These are phyloP conservation scores for Paramisgurnus dabryanus DNA, from an alignment of 2,113 vertebrate species.

Conservation along the genomic window DNA sequence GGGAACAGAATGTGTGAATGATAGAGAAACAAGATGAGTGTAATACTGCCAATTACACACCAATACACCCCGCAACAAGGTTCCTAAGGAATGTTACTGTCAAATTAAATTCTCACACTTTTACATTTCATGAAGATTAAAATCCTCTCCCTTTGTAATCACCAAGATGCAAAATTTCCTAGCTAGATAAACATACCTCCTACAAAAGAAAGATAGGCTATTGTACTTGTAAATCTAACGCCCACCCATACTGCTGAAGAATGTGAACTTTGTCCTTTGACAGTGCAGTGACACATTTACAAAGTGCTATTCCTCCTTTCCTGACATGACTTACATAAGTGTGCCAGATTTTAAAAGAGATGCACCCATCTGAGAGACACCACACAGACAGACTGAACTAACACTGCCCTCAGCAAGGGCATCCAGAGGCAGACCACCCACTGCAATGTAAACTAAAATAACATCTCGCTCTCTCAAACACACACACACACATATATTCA, in stretches of 20 bases:
- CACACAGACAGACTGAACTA: slow-evolving; percentile 45
- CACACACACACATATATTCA: background rate
- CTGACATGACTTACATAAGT: slow-evolving; percentile 51
- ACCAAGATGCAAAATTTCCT: too few species aligned
- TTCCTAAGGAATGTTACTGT: background rate
- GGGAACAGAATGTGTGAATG: slow-evolving; percentile 8
- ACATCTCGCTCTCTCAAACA: slow-evolving; percentile 14
- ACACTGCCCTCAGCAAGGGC: slow-evolving; percentile 52
- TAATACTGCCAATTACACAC: slow-evolving; percentile 40
- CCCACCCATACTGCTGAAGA: too few species aligned
- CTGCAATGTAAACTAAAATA: slow-evolving; percentile 2
- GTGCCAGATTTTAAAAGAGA: slow-evolving; percentile 47
- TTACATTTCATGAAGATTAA: background rate
- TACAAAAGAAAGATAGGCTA: too few species aligned
- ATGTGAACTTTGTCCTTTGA: background rate
- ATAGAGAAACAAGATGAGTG: background rate
- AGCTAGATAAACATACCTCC: too few species aligned
- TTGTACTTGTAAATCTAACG: too few species aligned
- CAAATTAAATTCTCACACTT: background rate
- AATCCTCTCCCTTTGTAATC: too few species aligned
- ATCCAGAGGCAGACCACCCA: slow-evolving; percentile 31
- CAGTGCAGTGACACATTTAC: background rate
- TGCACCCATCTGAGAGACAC: slow-evolving; percentile 52
- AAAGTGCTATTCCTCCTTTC: slow-evolving; percentile 6
- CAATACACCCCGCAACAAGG: background rate